Evolutionary conservation across 2,888 invertebrate species (phyloP).

Genomic region (Cheiracanthium punctorium): DNA sequence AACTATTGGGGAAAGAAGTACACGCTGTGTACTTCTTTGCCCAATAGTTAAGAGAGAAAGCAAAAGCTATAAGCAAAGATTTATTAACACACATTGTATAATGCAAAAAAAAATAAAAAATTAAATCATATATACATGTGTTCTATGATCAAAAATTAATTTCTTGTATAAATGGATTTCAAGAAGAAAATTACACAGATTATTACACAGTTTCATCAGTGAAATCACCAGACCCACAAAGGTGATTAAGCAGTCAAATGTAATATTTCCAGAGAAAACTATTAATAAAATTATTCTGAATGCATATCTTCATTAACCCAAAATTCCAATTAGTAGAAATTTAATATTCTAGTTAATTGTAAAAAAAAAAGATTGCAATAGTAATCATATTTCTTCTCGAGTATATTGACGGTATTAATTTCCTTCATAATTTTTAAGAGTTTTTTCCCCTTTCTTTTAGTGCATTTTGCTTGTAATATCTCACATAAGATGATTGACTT

Average conservation of each 20-base stretch:
- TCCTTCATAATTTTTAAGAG: neutral
- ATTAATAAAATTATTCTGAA: neutral
- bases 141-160: too few species aligned
- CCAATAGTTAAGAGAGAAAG: too few species aligned
- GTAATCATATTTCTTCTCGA: neutral
- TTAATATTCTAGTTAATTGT: conserved; percentile 3
- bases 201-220: neutral
- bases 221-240: neutral
- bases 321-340: neutral
- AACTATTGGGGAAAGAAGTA: too few species aligned
- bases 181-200: neutral
- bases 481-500: conserved; percentile 64
- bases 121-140: too few species aligned
- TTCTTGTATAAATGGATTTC: too few species aligned
- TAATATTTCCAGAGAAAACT: neutral
- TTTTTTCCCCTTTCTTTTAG: conserved; percentile 13
- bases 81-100: too few species aligned
- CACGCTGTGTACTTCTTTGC: too few species aligned
- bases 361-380: neutral
- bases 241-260: neutral
- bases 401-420: neutral
- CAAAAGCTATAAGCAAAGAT: too few species aligned
- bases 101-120: too few species aligned
- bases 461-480: conserved; percentile 45
- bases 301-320: neutral